Base-by-base conservation (phyloP, 2,113 vertebrate species). In the Istiophorus platypterus region DNA sequence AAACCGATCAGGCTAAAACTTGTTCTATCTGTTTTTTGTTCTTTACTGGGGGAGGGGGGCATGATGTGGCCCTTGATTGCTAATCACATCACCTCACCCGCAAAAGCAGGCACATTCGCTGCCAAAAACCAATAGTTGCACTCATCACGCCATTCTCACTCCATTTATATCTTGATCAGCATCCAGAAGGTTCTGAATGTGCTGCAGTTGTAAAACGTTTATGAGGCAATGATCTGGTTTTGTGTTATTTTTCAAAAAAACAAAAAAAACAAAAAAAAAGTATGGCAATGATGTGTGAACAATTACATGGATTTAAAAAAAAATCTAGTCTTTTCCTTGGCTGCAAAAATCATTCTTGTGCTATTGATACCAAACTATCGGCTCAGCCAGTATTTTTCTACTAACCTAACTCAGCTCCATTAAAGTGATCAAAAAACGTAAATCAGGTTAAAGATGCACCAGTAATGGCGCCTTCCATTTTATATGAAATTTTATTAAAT, bases 11-110 rank as follows among this genome's bases (percentile, higher is more conserved):
- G 65, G 4, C 45, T 61, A 31, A 61, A 61, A 78, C 82, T 76
- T 75, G 85, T 66, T 85, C 59, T 63, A 75, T 68, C 8, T 52
- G 45, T 57, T 59, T 78, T 78, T 79, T 58, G 73, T 74, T 56
- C 79, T 74, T 58, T 80, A 41, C 41, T 34, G 31, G 39, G 51
- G 34, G 41, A 34, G 31, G 39, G 51, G 34, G 41, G 27, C 34
- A 77, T 77, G 76, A 86, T 74, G 71, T 51, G 58, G 47, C 67
- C 56, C 49, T 69, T 83, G 70, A 70, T 52, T 42, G 52, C 42
- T 80, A 68, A 82, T 68, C 77, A 39, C 52, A 13, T 37, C 54
- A 4, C n/a, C 41, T 18, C 61, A 71, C 59, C 42, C 42, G 76
- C 71, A 79, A 73, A 78, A 78, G 49, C 24, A 29, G 4, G 11